Percentiles rank a stretch among this genome's conserved stretches.
phyloP scores from a whole-genome alignment of 2,888 invertebrate genomes.

The Phengaris alcon region DNA sequence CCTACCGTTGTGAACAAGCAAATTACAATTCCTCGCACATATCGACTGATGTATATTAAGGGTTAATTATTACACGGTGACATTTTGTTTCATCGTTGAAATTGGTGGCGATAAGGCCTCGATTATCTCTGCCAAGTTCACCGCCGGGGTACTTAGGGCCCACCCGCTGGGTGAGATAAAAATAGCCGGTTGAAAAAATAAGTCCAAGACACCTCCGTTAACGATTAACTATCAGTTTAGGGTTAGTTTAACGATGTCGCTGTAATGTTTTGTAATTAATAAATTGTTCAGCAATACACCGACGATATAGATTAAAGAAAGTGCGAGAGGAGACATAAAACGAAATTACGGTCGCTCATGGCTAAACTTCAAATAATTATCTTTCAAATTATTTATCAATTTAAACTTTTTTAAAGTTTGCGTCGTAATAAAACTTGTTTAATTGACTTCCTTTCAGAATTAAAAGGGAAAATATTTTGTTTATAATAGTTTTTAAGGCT shows the following conservation, averaged over 20 bases:
- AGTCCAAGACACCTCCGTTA: conserved; percentile 13
- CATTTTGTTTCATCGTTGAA: conserved; percentile 1
- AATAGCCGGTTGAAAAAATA: neutral
- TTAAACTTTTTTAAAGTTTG: no score
- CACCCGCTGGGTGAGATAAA: neutral
- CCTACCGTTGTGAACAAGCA: neutral
- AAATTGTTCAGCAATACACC: neutral
- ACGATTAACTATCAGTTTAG: neutral
- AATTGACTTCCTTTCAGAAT: no score
- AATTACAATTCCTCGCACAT: neutral
- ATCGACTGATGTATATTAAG: neutral
- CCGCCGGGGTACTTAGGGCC: neutral
- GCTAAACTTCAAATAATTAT: neutral
- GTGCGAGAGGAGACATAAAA: neutral
- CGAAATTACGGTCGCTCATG: neutral
- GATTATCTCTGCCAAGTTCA: neutral
- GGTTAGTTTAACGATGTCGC: conserved; percentile 24
- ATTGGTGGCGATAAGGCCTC: neutral
- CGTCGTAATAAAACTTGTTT: neutral
- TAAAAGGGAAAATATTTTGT: no score
- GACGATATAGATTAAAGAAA: neutral
- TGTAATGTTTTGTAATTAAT: conserved; percentile 11
- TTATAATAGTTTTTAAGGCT: no score
- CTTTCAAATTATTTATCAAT: no score
- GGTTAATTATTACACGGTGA: neutral